Evolutionary conservation across 2,113 vertebrate species (phyloP), one percentile per base, ranked within the genome.

Genomic region (Ageneiosus marmoratus): DNA sequence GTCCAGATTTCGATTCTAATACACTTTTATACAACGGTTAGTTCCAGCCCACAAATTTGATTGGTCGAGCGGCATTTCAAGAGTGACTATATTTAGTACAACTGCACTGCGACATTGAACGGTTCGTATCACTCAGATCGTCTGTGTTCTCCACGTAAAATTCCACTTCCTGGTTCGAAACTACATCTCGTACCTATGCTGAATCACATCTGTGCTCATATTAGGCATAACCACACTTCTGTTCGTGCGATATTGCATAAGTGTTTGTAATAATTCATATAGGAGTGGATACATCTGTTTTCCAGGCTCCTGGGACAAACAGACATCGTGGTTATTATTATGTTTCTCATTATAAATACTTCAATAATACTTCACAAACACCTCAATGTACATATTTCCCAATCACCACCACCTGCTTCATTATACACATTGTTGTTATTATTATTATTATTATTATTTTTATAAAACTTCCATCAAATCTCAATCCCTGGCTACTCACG

Each of bases 401-500:
- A 53, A 7, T 53, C 18, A 5, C 51, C 51, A 53, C 51, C 4
- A 6, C 18, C 5, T 53, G 51, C 20, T 55, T 5, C 53, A 55
- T 5, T 41, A 41, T 41, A 41, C 5, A 41, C 5, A 41, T 41
- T 41, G n/a, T n/a, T n/a, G n/a, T 41, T 41, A 3, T 41, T 41
- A 3, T 41, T 41, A 3, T 41, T 5, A 41, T 41, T n/a, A n/a
- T 41, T 41, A 3, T 41, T 41, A 3, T 41, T 41, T 41, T 41
- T 5, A 41, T 41, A n/a, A n/a, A 44, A n/a, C 22, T 27, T 73
- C 12, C 2, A 48, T 48, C 12, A 27, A 48, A 48, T 46, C 41
- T 46, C 41, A 72, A 27, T 73, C 10, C 7, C 7, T 24, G n/a
- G 12, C 16, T 55, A 85, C 96, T 96, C 91, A 97, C 96, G 94